Evolutionary conservation across 2,113 vertebrate genomes (phyloP).

Genomic region (Himantopus leucocephalus): DNA sequence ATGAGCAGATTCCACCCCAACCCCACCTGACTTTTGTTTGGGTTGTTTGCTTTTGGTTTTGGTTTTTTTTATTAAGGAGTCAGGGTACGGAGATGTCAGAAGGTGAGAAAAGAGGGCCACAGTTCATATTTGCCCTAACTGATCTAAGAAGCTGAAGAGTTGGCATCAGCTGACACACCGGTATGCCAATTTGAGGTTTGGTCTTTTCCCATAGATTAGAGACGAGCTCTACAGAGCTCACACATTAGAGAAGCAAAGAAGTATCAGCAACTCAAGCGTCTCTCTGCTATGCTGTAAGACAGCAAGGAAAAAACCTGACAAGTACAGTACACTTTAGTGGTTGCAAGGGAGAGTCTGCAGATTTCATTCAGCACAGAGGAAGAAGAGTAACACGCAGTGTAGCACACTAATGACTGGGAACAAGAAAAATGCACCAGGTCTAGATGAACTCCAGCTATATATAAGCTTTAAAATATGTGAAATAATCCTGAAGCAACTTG

Average conservation of each 20-base stretch:
- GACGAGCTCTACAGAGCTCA: background rate
- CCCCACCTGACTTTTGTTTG: background rate
- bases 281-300: background rate
- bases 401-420: background rate
- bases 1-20: background rate
- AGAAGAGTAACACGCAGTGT: background rate
- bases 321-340: background rate
- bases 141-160: background rate
- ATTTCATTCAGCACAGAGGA: background rate
- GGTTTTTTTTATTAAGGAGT: background rate
- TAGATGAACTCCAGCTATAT: background rate
- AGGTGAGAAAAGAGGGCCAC: background rate
- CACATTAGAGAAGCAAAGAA: background rate
- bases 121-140: background rate
- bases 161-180: background rate
- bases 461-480: background rate
- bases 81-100: background rate
- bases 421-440: background rate
- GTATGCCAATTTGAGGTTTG: background rate
- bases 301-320: background rate
- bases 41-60: background rate
- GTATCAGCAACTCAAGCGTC: background rate
- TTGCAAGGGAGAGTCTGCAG: background rate
- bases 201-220: background rate
- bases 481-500: background rate